These are phyloP conservation scores for Euwallacea fornicatus DNA, from an alignment of 1,140 invertebrate species.

Conservation along the genomic window DNA sequence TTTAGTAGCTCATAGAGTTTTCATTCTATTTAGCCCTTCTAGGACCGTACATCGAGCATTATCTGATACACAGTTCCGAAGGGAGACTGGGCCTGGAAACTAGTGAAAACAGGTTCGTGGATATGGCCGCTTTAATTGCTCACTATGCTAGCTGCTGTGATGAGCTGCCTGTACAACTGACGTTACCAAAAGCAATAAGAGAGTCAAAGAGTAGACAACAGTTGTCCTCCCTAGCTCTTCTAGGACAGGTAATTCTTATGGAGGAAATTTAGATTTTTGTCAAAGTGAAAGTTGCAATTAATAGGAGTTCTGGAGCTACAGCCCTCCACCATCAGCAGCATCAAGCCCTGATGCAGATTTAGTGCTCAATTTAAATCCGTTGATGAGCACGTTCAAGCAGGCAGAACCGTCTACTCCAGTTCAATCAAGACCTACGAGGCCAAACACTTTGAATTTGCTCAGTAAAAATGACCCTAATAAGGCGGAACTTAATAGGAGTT, in stretches of 20 bases:
- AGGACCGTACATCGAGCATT: slow-evolving; percentile 92
- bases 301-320: slow-evolving; percentile 72
- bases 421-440: slow-evolving; percentile 70
- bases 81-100: slow-evolving; percentile 86
- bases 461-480: slow-evolving; percentile 51
- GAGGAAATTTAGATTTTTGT: too few species aligned
- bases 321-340: slow-evolving; percentile 53
- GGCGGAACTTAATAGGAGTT: slow-evolving; percentile 39
- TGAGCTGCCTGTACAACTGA: slow-evolving; percentile 89
- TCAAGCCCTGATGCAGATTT: slow-evolving; percentile 68
- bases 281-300: too few species aligned
- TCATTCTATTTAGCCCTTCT: neutral
- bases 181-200: slow-evolving; percentile 77
- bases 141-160: slow-evolving; percentile 94
- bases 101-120: slow-evolving; percentile 88
- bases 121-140: slow-evolving; percentile 86
- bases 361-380: slow-evolving; percentile 74
- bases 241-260: slow-evolving; percentile 67
- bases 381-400: slow-evolving; percentile 66
- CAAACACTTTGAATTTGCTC: slow-evolving; percentile 76
- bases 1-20: neutral
- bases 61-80: slow-evolving; percentile 84
- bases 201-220: slow-evolving; percentile 87
- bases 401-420: slow-evolving; percentile 57
- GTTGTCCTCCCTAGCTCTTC: slow-evolving; percentile 82